Conservation (phyloP, 2,797 vertebrate genomes). For the Falco columbarius region DNA sequence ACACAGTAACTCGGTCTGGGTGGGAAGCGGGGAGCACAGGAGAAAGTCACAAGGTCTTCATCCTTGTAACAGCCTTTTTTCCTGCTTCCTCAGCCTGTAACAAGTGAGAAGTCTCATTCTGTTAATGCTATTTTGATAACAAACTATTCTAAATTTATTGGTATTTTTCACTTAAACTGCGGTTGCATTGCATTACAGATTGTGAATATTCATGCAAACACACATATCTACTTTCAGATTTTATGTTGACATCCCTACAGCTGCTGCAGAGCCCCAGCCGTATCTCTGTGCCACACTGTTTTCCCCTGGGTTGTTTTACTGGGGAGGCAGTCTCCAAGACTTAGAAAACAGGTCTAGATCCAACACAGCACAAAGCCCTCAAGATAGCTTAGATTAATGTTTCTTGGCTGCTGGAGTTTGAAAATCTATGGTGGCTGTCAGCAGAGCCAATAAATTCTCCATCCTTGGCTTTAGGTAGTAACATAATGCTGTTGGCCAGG, state of each 20-base stretch:
- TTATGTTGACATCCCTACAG: neutral
- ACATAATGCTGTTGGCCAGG: neutral
- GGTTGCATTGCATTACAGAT: neutral
- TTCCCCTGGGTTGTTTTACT: neutral
- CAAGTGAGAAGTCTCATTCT: neutral
- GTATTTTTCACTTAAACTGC: neutral
- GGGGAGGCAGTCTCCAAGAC: neutral
- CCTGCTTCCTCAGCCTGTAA: neutral
- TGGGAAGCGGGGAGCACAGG: rapidly evolving
- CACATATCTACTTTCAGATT: neutral
- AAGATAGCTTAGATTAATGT: neutral
- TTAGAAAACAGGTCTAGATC: neutral
- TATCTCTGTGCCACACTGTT: neutral
- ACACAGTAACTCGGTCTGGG: neutral
- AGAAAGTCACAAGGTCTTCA: neutral
- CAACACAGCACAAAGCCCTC: neutral
- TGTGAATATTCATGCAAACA: neutral
- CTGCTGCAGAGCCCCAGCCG: neutral
- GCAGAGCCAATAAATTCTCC: slow-evolving; percentile 7
- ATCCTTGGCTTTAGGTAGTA: neutral
- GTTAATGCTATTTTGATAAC: neutral
- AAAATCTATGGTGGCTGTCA: slow-evolving; percentile 28
- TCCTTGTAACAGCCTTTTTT: neutral
- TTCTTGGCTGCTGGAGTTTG: slow-evolving; percentile 10
- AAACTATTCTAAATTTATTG: neutral